Conservation (phyloP, 2,888 invertebrate genomes). For the Lacanobia wlatinum region DNA sequence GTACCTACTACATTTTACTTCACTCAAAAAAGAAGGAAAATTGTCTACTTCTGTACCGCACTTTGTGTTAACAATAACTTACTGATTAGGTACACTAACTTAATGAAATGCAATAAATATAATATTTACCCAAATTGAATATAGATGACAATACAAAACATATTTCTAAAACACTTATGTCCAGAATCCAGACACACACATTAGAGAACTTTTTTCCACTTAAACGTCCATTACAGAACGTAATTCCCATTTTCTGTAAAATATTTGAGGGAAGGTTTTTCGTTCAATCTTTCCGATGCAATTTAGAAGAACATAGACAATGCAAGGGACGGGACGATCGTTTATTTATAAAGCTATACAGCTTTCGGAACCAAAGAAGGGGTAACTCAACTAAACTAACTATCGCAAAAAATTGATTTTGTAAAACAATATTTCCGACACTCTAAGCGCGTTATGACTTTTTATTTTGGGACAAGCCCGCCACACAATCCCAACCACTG, state of each 20-base stretch:
- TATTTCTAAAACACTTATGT: not conserved
- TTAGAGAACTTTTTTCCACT: slow-evolving; percentile 12
- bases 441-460: no score
- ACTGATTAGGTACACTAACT: no score
- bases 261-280: slow-evolving; percentile 29
- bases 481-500: no score
- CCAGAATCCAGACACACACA: not conserved
- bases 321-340: slow-evolving; percentile 45
- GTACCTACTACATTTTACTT: no score
- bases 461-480: no score
- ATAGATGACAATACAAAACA: no score
- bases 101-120: no score
- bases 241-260: slow-evolving; percentile 32
- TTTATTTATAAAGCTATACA: slow-evolving; percentile 61
- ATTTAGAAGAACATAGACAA: slow-evolving; percentile 52
- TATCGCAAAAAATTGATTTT: not conserved
- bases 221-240: slow-evolving; percentile 23
- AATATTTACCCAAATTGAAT: no score
- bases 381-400: not conserved
- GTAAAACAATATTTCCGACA: no score
- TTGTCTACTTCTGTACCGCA: no score
- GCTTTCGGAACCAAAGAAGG: not conserved
- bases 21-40: no score
- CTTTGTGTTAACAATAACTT: no score
- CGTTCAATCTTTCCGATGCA: slow-evolving; percentile 50